Base-by-base conservation (phyloP, 2,113 vertebrate genomes). In the Taxidea taxus region DNA sequence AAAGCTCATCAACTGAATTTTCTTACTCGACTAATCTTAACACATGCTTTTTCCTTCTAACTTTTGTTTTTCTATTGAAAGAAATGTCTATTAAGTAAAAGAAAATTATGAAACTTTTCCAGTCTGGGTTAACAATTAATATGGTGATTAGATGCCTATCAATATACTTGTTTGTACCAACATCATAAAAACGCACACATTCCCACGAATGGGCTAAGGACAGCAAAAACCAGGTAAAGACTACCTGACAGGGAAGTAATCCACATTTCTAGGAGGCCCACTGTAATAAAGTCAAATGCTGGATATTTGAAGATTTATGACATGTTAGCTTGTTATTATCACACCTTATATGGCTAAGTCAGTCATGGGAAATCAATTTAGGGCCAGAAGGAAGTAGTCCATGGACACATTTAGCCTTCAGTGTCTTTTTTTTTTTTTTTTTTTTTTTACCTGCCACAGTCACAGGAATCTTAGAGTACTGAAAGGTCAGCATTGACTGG, bases 241-340 rank as follows among this genome's bases (percentile, higher is more conserved):
- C 29, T 91, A 37, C 16, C 85, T 56, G 60, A 31, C 31, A 58
- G 62, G 60, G 89, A 96, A 75, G 21, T 23, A 86, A 92, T 56
- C 29, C 25, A 74, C 42, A 89, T 42, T 80, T 77, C 20, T 51
- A 80, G 72, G 88, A 96, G 51, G 27, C 20, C 68, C 14, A 68
- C 29, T 12, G 23, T 89, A 89, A 91, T 95, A 75, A 96, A 91
- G 42, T 82, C 80, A 90, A 81, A n/a, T 51, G 75, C 56, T 90
- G 47, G 95, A 49, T 68, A 42, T n/a, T 62, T 58, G 54, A 83
- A 96, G 89, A 83, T 96, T 93, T 93, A 91, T 47, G 56, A 89
- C 39, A 83, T 44, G 58, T 68, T 90, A 94, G 49, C 31, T 72
- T 31, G 37, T 23, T 82, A 68, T 94, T 75, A 68, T 27, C 20